These are phyloP conservation scores for Knipowitschia caucasica DNA, from an alignment of 2,797 vertebrate species.

Conservation along the genomic window DNA sequence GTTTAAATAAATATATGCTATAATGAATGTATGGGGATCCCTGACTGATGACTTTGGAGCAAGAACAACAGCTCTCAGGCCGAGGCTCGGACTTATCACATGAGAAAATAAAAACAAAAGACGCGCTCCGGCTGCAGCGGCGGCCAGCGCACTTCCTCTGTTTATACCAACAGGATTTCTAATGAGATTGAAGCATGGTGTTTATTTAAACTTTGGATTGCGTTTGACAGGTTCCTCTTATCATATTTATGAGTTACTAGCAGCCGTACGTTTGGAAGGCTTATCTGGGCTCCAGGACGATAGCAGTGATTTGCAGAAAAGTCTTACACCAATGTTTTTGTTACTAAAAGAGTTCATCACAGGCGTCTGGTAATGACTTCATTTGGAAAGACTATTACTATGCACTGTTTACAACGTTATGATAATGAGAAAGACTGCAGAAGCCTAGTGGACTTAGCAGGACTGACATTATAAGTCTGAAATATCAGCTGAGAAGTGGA, in stretches of 20 bases:
- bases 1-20: conserved; percentile 34
- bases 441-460: no score
- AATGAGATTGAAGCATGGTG: conserved; percentile 31
- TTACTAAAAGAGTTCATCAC: neutral
- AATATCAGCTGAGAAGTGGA: no score
- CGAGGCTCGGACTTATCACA: conserved; percentile 41
- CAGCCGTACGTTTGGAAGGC: neutral
- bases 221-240: conserved; percentile 9
- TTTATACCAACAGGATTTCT: conserved; percentile 19
- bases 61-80: conserved; percentile 44
- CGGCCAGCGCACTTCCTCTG: conserved; percentile 31
- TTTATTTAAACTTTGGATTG: conserved; percentile 25
- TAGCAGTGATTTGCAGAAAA: conserved; percentile 1
- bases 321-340: neutral
- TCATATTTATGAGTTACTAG: conserved; percentile 10
- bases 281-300: neutral
- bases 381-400: neutral
- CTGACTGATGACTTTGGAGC: conserved; percentile 47
- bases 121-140: conserved; percentile 15
- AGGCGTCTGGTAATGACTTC: neutral
- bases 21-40: conserved; percentile 50
- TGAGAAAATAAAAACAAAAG: conserved; percentile 43
- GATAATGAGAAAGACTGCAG: neutral
- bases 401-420: neutral
- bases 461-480: no score